phyloP scores from a whole-genome alignment of 2,888 invertebrate genomes.

The Zaprionus lineosus region DNA sequence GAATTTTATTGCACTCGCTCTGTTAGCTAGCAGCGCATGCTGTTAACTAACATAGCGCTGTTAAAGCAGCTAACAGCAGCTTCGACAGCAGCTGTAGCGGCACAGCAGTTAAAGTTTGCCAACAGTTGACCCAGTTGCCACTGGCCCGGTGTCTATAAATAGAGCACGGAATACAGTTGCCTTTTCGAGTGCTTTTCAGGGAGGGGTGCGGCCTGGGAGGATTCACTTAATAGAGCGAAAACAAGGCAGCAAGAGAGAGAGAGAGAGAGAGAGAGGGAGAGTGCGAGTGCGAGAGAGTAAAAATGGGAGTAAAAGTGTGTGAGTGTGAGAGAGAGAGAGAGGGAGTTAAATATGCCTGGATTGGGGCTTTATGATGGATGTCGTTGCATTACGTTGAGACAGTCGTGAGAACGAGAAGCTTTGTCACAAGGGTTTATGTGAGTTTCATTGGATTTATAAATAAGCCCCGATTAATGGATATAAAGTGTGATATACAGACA shows the following conservation, averaged over 20 bases:
- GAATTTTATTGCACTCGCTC: conserved; percentile 21
- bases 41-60: conserved; percentile 16
- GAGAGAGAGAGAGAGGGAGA: neutral
- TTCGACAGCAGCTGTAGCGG: too few relatives aligned
- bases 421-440: conserved; percentile 32
- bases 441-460: conserved; percentile 50
- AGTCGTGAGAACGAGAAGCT: conserved; percentile 1
- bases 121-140: conserved; percentile 68
- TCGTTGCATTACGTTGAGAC: conserved; percentile 18
- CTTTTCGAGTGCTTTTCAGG: neutral
- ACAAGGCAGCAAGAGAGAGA: neutral
- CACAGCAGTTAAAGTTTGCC: conserved; percentile 47
- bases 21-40: conserved; percentile 30
- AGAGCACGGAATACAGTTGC: conserved; percentile 44
- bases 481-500: too few relatives aligned
- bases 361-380: conserved; percentile 36
- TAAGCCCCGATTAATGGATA: conserved; percentile 37
- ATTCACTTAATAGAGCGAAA: conserved; percentile 33
- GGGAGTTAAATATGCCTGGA: conserved; percentile 2
- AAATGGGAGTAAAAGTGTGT: neutral
- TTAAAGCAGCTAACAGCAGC: conserved; percentile 21
- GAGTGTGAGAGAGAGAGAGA: neutral
- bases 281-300: neutral
- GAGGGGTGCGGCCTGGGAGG: neutral
- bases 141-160: conserved; percentile 53